These are phyloP conservation scores for Umimayanthus kanabou DNA, from an alignment of 92 coral and sea anemone species.

Conservation along the genomic window DNA sequence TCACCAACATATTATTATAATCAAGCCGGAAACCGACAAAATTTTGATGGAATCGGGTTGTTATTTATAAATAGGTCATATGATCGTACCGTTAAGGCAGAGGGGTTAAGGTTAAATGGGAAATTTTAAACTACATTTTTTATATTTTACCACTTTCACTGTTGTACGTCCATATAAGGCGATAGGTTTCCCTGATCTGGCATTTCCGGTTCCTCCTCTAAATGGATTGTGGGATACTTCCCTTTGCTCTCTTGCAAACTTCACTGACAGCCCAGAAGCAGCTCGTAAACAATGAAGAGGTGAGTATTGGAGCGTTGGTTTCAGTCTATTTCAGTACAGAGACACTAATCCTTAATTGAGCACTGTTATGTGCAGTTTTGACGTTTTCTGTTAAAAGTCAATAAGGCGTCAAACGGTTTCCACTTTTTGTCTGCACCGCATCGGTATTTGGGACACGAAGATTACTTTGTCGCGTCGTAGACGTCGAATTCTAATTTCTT, in stretches of 20 bases:
- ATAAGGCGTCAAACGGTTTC: background rate
- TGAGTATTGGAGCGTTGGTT: constrained; percentile 18
- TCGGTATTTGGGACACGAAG: constrained; percentile 20
- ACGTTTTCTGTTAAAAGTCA: background rate
- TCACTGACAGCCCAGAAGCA: constrained; percentile 30
- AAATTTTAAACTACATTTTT: no score
- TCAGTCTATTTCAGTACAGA: constrained; percentile 13
- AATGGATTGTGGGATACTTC: constrained; percentile 40
- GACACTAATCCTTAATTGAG: constrained; percentile 20
- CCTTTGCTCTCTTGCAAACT: background rate
- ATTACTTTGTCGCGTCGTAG: background rate
- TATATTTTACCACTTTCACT: no score
- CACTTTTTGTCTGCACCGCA: background rate
- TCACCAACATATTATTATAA: no score
- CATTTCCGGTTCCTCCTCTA: constrained; percentile 31
- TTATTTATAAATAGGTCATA: no score
- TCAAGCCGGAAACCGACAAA: no score
- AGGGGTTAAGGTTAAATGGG: no score
- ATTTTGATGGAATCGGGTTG: no score
- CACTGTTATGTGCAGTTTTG: constrained; percentile 19
- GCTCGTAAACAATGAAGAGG: constrained; percentile 4
- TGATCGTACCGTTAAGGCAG: no score
- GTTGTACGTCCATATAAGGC: background rate
- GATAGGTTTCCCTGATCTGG: background rate
- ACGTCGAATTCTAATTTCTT: background rate